phyloP scores from a whole-genome alignment of 2,888 invertebrate species.

The Tenodera sinensis region DNA sequence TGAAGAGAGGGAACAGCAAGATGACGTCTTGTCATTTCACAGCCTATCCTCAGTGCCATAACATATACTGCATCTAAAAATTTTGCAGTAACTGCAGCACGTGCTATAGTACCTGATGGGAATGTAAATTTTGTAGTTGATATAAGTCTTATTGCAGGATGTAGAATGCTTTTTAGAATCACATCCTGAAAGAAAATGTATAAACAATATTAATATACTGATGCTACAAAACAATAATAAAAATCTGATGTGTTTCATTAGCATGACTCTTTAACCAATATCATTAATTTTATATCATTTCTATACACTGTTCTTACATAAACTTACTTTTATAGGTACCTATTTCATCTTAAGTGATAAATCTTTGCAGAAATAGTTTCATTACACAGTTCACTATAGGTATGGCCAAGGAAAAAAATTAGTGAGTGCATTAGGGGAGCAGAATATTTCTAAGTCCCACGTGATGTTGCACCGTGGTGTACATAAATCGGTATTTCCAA shows the following conservation, averaged over 20 bases:
- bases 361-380: no score
- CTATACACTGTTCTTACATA: no score
- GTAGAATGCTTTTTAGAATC: constrained; percentile 76
- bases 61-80: constrained; percentile 77
- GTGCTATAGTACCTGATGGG: constrained; percentile 73
- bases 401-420: no score
- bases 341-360: neutral
- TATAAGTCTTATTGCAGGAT: constrained; percentile 76
- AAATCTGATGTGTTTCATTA: neutral
- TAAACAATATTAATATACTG: neutral
- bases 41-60: constrained; percentile 71
- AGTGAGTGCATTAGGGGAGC: no score
- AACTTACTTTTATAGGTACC: no score
- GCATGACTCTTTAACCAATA: neutral
- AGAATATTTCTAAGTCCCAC: no score
- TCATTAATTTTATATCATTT: no score
- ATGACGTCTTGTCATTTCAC: constrained; percentile 72
- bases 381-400: no score
- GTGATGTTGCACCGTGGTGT: no score
- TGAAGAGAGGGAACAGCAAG: constrained; percentile 66
- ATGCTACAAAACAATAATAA: neutral
- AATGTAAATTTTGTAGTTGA: constrained; percentile 76
- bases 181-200: constrained; percentile 62
- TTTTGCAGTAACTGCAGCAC: constrained; percentile 74
- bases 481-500: no score